A percentile compares a stretch with the other conserved stretches of the same genome.
These are phyloP conservation scores for Anser brachyrhynchus DNA, from an alignment of 2,113 vertebrate species.

Conservation along the genomic window DNA sequence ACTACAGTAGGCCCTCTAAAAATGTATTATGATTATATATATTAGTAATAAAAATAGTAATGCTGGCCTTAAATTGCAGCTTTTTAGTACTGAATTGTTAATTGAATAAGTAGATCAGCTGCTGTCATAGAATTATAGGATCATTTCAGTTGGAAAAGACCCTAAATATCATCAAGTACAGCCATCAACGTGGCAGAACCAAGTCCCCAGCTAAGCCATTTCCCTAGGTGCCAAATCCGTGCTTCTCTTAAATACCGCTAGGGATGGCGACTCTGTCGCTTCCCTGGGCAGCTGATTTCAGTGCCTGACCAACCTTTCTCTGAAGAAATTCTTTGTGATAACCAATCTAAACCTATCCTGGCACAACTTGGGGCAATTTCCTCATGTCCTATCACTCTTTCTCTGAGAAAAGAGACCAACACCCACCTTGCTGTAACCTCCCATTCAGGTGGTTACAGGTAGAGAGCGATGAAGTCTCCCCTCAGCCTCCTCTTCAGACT, in stretches of 20 bases:
- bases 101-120: background rate
- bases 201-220: background rate
- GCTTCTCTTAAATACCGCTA: background rate
- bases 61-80: background rate
- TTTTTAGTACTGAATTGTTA: background rate
- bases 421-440: background rate
- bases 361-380: background rate
- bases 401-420: background rate
- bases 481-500: background rate
- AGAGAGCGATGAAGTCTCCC: background rate
- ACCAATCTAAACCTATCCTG: background rate
- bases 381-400: background rate
- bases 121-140: background rate
- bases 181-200: background rate
- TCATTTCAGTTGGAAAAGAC: background rate
- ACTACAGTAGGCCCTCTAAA: background rate
- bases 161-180: background rate
- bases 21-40: fast-evolving
- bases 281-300: background rate
- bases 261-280: background rate
- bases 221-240: background rate
- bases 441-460: background rate
- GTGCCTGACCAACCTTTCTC: background rate
- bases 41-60: background rate
- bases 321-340: background rate